Evolutionary conservation across 2,888 invertebrate genomes (phyloP).

Genomic region (Belgica antarctica): DNA sequence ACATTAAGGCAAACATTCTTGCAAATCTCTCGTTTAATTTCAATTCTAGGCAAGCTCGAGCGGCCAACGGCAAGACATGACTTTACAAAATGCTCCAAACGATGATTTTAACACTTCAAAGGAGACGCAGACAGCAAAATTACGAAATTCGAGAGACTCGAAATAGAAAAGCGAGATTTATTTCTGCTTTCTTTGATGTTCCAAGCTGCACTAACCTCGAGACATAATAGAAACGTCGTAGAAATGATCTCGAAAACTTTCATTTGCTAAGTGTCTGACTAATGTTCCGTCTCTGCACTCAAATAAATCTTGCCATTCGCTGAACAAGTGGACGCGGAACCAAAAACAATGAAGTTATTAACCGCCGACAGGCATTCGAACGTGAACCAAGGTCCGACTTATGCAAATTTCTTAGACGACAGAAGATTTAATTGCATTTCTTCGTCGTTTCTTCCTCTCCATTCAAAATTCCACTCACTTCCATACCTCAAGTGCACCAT

Average conservation of each 20-base stretch:
- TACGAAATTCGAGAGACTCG: neutral
- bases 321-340: neutral
- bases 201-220: slow-evolving; percentile 5
- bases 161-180: neutral
- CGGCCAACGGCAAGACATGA: neutral
- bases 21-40: slow-evolving; percentile 20
- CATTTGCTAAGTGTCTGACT: neutral
- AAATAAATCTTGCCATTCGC: neutral
- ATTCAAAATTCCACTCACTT: neutral
- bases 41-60: neutral
- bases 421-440: slow-evolving; percentile 25
- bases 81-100: neutral
- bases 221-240: slow-evolving; percentile 14
- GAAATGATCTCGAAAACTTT: slow-evolving; percentile 6
- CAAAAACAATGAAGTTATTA: neutral
- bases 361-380: too few relatives aligned
- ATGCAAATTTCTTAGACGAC: neutral
- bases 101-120: slow-evolving; percentile 8
- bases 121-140: neutral
- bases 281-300: neutral
- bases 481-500: slow-evolving; percentile 23
- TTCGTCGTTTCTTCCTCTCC: neutral
- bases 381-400: slow-evolving; percentile 3
- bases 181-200: neutral
- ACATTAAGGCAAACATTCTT: neutral